Conservation (phyloP, 2,888 invertebrate species). For the Atherix ibis region DNA sequence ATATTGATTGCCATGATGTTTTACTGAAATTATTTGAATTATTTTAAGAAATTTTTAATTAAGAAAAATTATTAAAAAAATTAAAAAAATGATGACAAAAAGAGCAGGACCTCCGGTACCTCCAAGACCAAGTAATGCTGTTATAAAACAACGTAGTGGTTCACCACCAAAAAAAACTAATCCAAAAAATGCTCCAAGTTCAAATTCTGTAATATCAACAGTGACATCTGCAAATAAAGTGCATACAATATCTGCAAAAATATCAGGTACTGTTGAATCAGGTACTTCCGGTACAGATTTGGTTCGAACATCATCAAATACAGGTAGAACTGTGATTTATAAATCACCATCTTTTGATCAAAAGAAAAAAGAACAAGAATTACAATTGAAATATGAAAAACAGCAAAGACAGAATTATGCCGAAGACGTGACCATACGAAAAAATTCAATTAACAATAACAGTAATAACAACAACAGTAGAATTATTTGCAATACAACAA, state of each 20-base stretch:
- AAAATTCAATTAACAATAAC: conserved; percentile 3
- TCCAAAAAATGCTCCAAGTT: conserved; percentile 6
- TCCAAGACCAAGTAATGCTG: conserved; percentile 58
- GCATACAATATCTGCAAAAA: conserved; percentile 4
- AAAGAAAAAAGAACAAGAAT: conserved; percentile 15
- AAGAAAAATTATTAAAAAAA: no score
- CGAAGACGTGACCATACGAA: no score
- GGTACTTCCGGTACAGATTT: neutral
- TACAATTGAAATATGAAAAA: conserved; percentile 9
- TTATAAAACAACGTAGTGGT: conserved; percentile 41
- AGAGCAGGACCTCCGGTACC: conserved; percentile 61
- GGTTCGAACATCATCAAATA: conserved; percentile 13
- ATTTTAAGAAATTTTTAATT: no score
- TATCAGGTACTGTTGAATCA: conserved; percentile 5
- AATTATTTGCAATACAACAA: conserved; percentile 14
- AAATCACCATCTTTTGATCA: conserved; percentile 29
- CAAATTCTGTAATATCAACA: conserved; percentile 10
- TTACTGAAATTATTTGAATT: no score
- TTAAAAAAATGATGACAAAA: conserved; percentile 36
- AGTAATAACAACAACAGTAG: conserved; percentile 15
- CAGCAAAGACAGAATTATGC: conserved; percentile 8
- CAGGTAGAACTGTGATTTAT: conserved; percentile 32
- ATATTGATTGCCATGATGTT: no score
- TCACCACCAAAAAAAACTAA: conserved; percentile 9
- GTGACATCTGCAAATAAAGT: neutral